These are phyloP conservation scores for Daubentonia madagascariensis DNA, from an alignment of 2,113 vertebrate species.

Conservation along the genomic window DNA sequence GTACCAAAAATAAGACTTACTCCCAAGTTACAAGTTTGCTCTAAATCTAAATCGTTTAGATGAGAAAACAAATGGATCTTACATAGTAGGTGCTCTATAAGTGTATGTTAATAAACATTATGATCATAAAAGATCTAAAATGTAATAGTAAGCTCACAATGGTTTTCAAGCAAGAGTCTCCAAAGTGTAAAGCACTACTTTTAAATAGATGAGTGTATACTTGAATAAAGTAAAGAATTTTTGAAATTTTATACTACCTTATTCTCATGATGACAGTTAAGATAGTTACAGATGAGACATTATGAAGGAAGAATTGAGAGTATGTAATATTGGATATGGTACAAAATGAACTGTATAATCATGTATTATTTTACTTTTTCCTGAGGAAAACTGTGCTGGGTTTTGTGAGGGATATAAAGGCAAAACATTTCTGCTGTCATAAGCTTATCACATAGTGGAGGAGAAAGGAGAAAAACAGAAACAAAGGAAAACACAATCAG, in stretches of 20 bases:
- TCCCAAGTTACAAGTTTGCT: background rate
- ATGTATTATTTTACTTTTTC: background rate
- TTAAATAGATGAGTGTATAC: background rate
- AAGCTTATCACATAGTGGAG: background rate
- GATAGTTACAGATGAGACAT: background rate
- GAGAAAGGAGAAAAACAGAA: background rate
- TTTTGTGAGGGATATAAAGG: background rate
- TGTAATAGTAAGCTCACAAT: background rate
- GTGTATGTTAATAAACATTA: background rate
- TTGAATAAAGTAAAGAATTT: background rate
- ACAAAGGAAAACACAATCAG: background rate
- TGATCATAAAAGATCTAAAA: background rate
- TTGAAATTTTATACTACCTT: background rate
- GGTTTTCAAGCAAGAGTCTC: background rate
- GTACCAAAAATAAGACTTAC: background rate
- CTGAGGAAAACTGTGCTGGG: background rate
- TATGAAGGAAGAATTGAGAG: background rate
- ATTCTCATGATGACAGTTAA: background rate
- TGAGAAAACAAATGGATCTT: background rate
- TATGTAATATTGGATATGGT: background rate
- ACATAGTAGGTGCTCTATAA: background rate
- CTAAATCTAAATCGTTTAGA: constrained; percentile 25
- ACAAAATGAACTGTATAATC: background rate
- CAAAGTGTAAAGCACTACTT: background rate
- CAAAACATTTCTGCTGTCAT: background rate